Evolutionary conservation across 2,797 vertebrate genomes (phyloP).

Genomic region (Otolemur crassicaudatus): DNA sequence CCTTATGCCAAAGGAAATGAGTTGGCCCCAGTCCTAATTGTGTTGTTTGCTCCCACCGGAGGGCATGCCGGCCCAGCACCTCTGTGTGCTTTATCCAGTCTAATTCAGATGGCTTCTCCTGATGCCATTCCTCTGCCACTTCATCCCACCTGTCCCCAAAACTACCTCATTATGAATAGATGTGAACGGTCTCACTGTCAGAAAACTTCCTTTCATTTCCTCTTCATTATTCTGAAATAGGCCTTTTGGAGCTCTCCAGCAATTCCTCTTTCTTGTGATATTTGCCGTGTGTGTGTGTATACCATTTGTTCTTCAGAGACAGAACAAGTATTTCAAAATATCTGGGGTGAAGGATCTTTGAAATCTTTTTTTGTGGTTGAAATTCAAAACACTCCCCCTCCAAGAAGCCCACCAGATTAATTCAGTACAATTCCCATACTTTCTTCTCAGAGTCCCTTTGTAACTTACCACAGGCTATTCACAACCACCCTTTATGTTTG

Average conservation of each 20-base stretch:
- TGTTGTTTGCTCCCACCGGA: background rate
- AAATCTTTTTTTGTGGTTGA: conserved; percentile 16
- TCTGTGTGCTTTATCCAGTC: background rate
- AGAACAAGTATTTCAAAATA: conserved; percentile 27
- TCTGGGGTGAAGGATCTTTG: conserved; percentile 20
- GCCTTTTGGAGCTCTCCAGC: background rate
- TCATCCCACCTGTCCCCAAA: background rate
- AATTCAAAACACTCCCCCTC: conserved; percentile 62
- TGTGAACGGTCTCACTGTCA: conserved; percentile 24
- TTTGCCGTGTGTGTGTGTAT: background rate
- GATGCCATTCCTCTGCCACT: background rate
- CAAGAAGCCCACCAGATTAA: conserved; percentile 57
- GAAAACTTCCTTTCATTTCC: conserved; percentile 51
- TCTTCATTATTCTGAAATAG: background rate
- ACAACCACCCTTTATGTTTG: background rate
- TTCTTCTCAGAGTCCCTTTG: background rate
- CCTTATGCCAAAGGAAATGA: background rate
- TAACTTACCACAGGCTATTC: background rate
- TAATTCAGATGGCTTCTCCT: background rate
- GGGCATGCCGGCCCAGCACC: background rate
- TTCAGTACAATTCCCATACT: background rate
- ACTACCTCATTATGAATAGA: background rate
- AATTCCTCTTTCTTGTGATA: background rate
- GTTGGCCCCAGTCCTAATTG: background rate
- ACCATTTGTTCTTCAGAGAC: conserved; percentile 12